Base-by-base conservation (phyloP, 2,797 vertebrate species). In the Rhynchotus rufescens region DNA sequence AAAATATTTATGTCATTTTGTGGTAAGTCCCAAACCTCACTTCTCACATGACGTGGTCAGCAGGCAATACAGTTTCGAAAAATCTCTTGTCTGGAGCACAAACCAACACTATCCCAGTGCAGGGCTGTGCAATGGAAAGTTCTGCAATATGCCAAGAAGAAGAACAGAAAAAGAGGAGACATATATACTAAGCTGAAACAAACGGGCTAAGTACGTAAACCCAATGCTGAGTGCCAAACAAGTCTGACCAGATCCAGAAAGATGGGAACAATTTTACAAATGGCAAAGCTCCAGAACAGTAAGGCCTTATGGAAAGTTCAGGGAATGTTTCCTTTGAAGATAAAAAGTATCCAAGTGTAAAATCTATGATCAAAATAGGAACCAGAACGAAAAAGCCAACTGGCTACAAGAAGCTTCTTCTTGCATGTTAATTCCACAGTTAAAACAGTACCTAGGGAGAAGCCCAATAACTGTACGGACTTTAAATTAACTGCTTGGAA, bases 351-450 rank as follows among this genome's bases (percentile, higher is more conserved):
- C 56, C 36, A 45, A 74, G 79, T 90, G 81, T 71, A 72, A 93
- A 94, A 93, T 67, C 78, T 82, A 75, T 88, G 68, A 90, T 92
- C 84, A 82, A 82, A 86, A 86, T 15, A 86, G 28, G 36, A 92
- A 88, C 23, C 36, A 69, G 78, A 92, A 93, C 42, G 78, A 79
- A 91, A 92, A 93, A 93, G 34, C 75, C 88, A 92, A 81, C 49
- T 80, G 92, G 73, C 42, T 62, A 67, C 59, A 88, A 84, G 80
- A 81, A 90, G 81, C 34, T 89, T 61, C 59, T 44, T 17, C 66
- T 75, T 65, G 62, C 21, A 56, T 74, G 92, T 92, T 79, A 80
- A 67, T 84, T 81, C 76, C 36, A 57, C 47, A 20, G 1, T 15
- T 34, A 60, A 76, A 80, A 83, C 64, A 92, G 75, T 11, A 80